These are phyloP conservation scores for Holothuria leucospilota DNA, from an alignment of 53 echinoderm and acorn worm species.

Conservation along the genomic window DNA sequence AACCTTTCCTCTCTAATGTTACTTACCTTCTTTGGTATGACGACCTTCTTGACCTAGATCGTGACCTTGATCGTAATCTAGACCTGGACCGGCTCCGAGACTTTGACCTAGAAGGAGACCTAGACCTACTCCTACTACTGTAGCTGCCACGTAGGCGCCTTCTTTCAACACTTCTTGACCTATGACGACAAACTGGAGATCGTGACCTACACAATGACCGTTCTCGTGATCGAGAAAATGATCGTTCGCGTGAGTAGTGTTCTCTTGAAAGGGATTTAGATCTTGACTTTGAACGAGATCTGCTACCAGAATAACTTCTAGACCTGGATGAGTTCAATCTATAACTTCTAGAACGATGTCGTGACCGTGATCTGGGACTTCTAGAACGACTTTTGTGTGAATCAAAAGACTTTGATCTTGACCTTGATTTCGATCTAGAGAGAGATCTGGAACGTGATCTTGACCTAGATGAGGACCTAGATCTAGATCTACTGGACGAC, in stretches of 20 bases:
- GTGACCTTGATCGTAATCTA: constrained; percentile 57
- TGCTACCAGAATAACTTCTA: neutral
- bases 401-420: constrained; percentile 24
- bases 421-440: constrained; percentile 44
- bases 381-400: constrained; percentile 11
- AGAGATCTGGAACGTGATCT: constrained; percentile 61
- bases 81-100: constrained; percentile 52
- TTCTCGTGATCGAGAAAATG: neutral
- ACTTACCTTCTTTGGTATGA: constrained; percentile 47
- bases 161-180: constrained; percentile 1
- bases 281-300: constrained; percentile 38
- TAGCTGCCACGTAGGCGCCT: neutral
- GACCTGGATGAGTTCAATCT: constrained; percentile 20
- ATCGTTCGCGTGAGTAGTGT: neutral
- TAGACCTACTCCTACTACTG: neutral
- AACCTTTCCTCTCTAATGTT: too few species aligned
- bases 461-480: constrained; percentile 37
- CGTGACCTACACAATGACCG: constrained; percentile 1
- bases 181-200: neutral
- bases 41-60: constrained; percentile 67
- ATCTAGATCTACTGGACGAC: constrained; percentile 39
- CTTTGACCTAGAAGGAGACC: neutral
- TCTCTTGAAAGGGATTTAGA: constrained; percentile 10
- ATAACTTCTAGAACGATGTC: constrained; percentile 28
- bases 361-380: neutral